Evolutionary conservation across 2,113 vertebrate genomes (phyloP), one percentile per base, ranked within the genome.

Genomic region (Monopterus albus): DNA sequence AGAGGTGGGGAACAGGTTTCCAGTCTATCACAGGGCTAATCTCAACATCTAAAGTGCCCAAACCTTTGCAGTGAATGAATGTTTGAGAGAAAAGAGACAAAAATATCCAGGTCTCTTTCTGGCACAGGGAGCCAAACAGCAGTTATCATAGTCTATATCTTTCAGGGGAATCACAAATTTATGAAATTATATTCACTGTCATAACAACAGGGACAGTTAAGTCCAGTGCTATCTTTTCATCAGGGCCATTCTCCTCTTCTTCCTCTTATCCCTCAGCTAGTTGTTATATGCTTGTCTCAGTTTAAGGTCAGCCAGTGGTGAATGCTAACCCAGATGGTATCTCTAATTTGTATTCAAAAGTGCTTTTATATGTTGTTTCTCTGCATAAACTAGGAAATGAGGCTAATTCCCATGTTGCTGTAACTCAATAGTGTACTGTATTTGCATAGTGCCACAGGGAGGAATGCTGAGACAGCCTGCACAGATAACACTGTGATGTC

Each of bases 181-280:
- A 68, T 74, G 43, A 74, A 79, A 78, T 59, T 55, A 69, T 45
- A 73, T 66, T 6, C 6, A 28, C 82, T 68, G 73, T 67, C 69
- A 67, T 81, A 56, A 73, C 51, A 82, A 68, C 78, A 61, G 45
- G n/a, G 39, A 56, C 64, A 40, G 20, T 10, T 3, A 66, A 72
- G 62, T 88, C 73, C 65, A 53, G 64, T 82, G 75, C 79, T 81
- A 23, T 72, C 59, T 73, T 85, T 57, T 89, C 80, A 88, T 75
- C 71, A 35, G 13, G 45, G 40, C 55, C 65, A 74, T 87, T 87
- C 64, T 82, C 47, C 57, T 64, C 47, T 58, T 75, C 35, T 56
- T 49, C 53, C 42, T 66, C 60, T 75, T 60, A 67, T 74, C 55
- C 17, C 52, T 31, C 15, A 23, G 25, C 62, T 59, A 58, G 73